These are phyloP conservation scores for Tragulus kanchil DNA, from an alignment of 2,113 vertebrate species.

Conservation along the genomic window DNA sequence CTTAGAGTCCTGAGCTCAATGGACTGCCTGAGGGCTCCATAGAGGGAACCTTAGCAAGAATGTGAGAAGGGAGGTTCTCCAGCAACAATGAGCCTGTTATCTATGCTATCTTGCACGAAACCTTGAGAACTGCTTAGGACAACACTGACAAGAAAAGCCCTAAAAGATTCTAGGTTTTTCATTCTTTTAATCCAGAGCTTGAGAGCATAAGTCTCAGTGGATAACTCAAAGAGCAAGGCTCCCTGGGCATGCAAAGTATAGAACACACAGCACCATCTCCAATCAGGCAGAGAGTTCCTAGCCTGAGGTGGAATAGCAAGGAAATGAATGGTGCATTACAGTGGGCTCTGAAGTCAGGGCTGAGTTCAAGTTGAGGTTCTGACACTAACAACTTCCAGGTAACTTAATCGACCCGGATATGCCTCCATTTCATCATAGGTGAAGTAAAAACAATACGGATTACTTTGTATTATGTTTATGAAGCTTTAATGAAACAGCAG, in stretches of 20 bases:
- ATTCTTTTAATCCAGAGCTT: background rate
- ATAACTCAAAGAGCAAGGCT: background rate
- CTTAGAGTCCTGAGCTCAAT: background rate
- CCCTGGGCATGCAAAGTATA: background rate
- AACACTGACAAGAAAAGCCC: conserved; percentile 11
- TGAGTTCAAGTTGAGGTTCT: conserved; percentile 24
- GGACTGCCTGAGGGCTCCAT: background rate
- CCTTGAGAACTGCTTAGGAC: background rate
- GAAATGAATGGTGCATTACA: background rate
- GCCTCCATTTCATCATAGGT: background rate
- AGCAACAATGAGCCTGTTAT: background rate
- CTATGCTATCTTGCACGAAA: conserved; percentile 28
- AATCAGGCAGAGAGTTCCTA: background rate
- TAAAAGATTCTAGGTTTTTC: background rate
- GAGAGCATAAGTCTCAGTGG: background rate
- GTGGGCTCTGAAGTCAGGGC: background rate
- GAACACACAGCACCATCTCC: background rate
- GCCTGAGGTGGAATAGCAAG: background rate
- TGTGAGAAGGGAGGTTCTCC: background rate
- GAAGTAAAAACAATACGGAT: background rate
- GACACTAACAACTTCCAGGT: background rate
- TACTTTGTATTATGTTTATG: background rate
- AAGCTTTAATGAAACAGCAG: conserved; percentile 40
- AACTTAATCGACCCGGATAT: background rate
- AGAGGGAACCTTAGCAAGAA: conserved; percentile 15